Evolutionary conservation across 1,140 invertebrate species (phyloP), one percentile per base, ranked within the genome.

Genomic region (Agrypnia vestita): DNA sequence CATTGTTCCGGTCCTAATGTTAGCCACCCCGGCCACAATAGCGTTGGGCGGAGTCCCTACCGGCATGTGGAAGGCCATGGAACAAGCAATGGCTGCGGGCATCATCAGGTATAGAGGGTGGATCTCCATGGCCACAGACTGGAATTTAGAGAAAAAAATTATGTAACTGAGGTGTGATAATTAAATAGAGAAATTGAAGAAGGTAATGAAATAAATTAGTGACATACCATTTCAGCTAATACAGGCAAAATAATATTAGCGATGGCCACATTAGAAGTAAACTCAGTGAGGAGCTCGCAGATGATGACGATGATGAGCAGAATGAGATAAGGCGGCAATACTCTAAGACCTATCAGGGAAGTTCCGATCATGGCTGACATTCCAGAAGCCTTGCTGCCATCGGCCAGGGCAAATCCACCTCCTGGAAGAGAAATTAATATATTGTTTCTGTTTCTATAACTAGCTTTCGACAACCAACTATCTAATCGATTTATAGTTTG

Each of bases 31-130:
- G 59, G 95, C 96, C 0, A 96, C 96, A 72, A 99, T 96, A 0
- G 97, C 97, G 88, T 99, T 99, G n/a, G 97, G 97, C 4, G 97
- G 96, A 0, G 94, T 94, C 4, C 91, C 91, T 0, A 97, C 96
- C 1, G 97, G 97, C 84, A 93, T 89, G 83, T 89, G 90, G 88
- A 94, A 94, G 4, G 93, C 92, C 88, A 92, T 97, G 8, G 95
- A 97, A 85, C 94, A 96, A 8, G 92, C 93, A 59, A 95, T 86
- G 0, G 96, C 92, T 0, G 95, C 93, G 0, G 97, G 97, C 77
- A 98, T 87, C 92, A 97, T 96, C 84, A 97, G 90, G 86, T 95
- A 96, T 72, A 98, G 85, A 0, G 97, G 97, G 90, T 98, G 95
- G 49, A 94, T 90, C 81, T 91, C 84, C 82, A 95, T 90, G 0